Evolutionary conservation across 2,797 vertebrate genomes (phyloP).

Genomic region (Denticeps clupeoides): DNA sequence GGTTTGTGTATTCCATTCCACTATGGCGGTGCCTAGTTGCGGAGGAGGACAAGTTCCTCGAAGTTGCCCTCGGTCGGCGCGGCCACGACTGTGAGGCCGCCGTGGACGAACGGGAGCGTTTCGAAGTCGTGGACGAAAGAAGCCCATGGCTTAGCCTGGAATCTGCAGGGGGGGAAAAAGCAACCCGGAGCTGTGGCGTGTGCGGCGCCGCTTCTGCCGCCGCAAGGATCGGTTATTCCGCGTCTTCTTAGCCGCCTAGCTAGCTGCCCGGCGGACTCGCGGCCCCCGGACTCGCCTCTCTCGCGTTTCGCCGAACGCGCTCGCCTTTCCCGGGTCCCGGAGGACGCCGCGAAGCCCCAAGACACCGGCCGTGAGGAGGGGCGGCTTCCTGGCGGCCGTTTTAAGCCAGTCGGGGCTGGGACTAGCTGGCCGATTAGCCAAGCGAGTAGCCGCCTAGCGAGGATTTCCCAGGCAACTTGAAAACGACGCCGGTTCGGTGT

Average conservation of each 20-base stretch:
- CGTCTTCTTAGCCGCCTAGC: slow-evolving; percentile 20
- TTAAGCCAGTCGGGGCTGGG: too few relatives aligned
- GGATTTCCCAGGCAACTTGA: too few relatives aligned
- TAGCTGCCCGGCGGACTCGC: slow-evolving; percentile 9
- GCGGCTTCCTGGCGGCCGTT: too few relatives aligned
- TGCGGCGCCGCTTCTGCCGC: slow-evolving; percentile 10
- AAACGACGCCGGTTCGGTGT: too few relatives aligned
- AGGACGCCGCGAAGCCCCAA: too few relatives aligned
- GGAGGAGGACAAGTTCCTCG: slow-evolving; percentile 57
- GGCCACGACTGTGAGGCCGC: slow-evolving; percentile 18
- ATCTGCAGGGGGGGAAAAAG: neutral
- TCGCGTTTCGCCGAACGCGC: too few relatives aligned
- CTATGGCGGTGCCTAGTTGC: slow-evolving; percentile 57
- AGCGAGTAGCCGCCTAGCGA: too few relatives aligned
- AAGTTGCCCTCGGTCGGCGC: slow-evolving; percentile 41
- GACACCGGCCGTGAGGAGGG: too few relatives aligned
- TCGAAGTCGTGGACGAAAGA: neutral
- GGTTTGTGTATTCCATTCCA: slow-evolving; percentile 50
- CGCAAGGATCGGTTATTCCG: slow-evolving; percentile 24
- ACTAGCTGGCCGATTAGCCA: too few relatives aligned
- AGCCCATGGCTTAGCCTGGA: slow-evolving; percentile 1
- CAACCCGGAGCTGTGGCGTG: slow-evolving; percentile 4
- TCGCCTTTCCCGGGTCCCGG: too few relatives aligned
- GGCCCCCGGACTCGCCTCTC: too few relatives aligned
- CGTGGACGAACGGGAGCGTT: neutral